Evolutionary conservation across 2,797 vertebrate species (phyloP), one percentile per base, ranked within the genome.

Genomic region (Macrochelys suwanniensis): DNA sequence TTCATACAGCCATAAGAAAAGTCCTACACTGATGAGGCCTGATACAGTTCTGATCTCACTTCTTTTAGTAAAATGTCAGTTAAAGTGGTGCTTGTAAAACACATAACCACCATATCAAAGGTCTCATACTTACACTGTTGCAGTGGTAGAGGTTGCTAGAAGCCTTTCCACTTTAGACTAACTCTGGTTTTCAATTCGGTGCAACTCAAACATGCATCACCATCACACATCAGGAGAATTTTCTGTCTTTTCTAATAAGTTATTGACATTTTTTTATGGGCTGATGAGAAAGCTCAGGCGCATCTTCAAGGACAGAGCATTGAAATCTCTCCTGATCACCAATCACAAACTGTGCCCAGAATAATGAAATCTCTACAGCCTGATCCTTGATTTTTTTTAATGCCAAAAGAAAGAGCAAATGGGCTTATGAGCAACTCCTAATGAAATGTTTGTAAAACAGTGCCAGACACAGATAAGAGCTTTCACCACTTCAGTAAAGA

Each of bases 71-170:
- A 85, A 7, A 47, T 12, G 10, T 10, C 17, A 53, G 61, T 76
- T 81, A 56, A 95, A 93, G 51, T 33, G 80, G 57, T 31, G 7
- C 7, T 81, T 57, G 5, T 16, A 65, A 31, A 89, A 59, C 33
- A 31, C 0, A 1, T 9, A 11, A 0, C 2, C 33, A 12, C 28
- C 1, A 1, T 17, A 26, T 4, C 1, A 11, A 37, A 25, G 11
- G 28, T 84, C 45, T 53, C 65, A 16, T 19, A 83, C 6, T 17
- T 7, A 3, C 11, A 13, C 3, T 28, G 16, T 71, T 11, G 25
- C 11, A 76, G 26, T 82, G 37, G 50, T 0, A 74, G 78, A 6
- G 10, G 81, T 53, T 56, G 5, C 33, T 42, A 11, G 47, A 12
- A 5, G 8, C 26, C 56, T 80, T 6, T 78, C 16, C 59, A 53